Conservation (phyloP, 2,797 vertebrate genomes). For the Paedocypris micromegethes region DNA sequence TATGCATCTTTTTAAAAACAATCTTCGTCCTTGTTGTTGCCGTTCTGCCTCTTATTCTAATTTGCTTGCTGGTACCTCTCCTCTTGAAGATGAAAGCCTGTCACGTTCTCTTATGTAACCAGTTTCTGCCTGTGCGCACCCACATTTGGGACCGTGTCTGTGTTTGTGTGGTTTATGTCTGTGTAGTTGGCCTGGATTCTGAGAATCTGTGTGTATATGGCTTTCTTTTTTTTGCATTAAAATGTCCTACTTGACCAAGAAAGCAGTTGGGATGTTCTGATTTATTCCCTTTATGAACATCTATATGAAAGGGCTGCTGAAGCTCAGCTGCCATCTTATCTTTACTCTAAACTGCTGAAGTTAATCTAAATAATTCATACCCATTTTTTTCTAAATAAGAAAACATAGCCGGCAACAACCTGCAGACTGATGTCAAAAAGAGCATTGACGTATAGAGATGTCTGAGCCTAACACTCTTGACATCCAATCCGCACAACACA, state of each 20-base stretch:
- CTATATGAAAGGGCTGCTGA: not conserved
- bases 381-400: not conserved
- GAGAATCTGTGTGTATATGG: constrained; percentile 4
- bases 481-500: constrained; percentile 15
- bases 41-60: constrained; percentile 35
- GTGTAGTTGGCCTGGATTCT: constrained; percentile 11
- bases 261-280: not conserved
- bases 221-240: constrained; percentile 7
- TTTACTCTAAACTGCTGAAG: too few relatives aligned
- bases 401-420: not conserved
- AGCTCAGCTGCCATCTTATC: not conserved
- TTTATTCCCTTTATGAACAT: constrained; percentile 1
- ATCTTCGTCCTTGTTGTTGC: constrained; percentile 36
- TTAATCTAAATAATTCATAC: too few relatives aligned
- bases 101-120: constrained; percentile 56
- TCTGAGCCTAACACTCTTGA: constrained; percentile 8
- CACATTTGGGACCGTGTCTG: constrained; percentile 37
- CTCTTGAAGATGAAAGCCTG: constrained; percentile 54
- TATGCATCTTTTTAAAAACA: not conserved
- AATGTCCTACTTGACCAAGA: constrained; percentile 2
- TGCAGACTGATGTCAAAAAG: not conserved
- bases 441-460: not conserved
- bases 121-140: constrained; percentile 34
- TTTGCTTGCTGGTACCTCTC: constrained; percentile 41
- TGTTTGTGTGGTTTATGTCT: constrained; percentile 26